phyloP scores from a whole-genome alignment of 1,140 invertebrate species.

The Thrips palmi region DNA sequence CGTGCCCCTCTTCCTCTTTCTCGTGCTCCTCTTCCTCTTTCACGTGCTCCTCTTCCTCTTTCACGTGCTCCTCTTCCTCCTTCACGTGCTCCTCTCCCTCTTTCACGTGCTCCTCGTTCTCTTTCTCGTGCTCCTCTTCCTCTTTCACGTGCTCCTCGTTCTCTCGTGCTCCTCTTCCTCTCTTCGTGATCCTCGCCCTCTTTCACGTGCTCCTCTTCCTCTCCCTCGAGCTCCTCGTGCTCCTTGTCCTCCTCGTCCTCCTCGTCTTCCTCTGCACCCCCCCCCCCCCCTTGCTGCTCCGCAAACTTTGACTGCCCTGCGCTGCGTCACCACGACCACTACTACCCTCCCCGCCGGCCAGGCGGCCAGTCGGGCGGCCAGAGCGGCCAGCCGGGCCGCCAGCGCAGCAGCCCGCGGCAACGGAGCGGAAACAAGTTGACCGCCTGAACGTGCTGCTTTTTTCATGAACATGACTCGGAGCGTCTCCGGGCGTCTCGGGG shows the following conservation, averaged over 20 bases:
- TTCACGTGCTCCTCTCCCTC: constrained; percentile 5
- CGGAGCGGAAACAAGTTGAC: no score
- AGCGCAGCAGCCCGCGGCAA: no score
- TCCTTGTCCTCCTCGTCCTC: background rate
- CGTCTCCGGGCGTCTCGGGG: no score
- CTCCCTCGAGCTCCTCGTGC: constrained; percentile 2
- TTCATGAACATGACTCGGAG: no score
- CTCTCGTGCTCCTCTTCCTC: background rate
- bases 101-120: background rate
- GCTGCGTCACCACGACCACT: background rate
- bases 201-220: constrained; percentile 5
- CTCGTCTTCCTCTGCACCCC: constrained; percentile 10
- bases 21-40: constrained; percentile 9
- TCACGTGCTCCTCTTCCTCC: constrained; percentile 7
- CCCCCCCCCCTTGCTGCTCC: constrained; percentile 10
- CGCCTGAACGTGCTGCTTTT: no score
- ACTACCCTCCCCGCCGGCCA: background rate
- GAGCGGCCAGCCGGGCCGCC: no score
- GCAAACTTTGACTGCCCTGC: background rate
- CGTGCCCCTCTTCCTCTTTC: no score
- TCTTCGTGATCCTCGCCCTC: constrained; percentile 2
- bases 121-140: background rate
- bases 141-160: constrained; percentile 2
- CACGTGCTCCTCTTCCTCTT: constrained; percentile 1
- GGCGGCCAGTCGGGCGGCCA: background rate